phyloP scores from a whole-genome alignment of 2,888 invertebrate species.

The Cryptocheilus praepositus region DNA sequence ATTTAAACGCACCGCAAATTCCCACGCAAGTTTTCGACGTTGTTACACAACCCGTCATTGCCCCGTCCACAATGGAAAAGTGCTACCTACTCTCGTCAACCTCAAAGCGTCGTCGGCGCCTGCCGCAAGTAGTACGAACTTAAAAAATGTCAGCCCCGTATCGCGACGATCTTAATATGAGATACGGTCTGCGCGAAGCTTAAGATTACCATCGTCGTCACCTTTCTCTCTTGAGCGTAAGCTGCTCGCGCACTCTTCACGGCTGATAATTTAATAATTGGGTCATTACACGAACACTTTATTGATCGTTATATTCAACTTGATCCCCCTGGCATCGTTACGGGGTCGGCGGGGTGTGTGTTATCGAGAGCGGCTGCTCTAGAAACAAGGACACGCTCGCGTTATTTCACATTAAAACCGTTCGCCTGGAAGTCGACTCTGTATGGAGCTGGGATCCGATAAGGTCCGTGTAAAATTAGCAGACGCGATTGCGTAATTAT shows the following conservation, averaged over 20 bases:
- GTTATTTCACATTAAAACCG: constrained; percentile 20
- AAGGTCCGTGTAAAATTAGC: constrained; percentile 14
- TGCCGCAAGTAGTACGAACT: too few species aligned
- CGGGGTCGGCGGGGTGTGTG: constrained; percentile 23
- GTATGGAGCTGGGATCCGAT: background rate
- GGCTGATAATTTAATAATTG: constrained; percentile 52
- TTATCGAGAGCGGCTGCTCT: constrained; percentile 12
- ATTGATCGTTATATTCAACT: constrained; percentile 50
- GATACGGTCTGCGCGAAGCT: background rate
- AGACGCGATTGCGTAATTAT: constrained; percentile 10
- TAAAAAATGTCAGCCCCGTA: too few species aligned
- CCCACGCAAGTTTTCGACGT: too few species aligned
- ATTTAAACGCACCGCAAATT: too few species aligned
- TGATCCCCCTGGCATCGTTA: constrained; percentile 25
- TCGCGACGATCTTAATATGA: constrained; percentile 4
- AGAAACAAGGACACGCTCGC: constrained; percentile 3
- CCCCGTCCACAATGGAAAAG: too few species aligned
- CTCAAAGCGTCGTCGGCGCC: too few species aligned
- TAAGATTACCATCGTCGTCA: too few species aligned
- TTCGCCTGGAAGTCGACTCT: constrained; percentile 12
- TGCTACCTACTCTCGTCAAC: too few species aligned
- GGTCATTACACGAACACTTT: constrained; percentile 46
- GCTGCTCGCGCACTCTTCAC: constrained; percentile 8
- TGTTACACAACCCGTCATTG: too few species aligned
- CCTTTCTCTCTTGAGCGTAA: too few species aligned